These are phyloP conservation scores for Ivindomyrus marchei DNA, from an alignment of 2,113 vertebrate genomes.

Conservation along the genomic window DNA sequence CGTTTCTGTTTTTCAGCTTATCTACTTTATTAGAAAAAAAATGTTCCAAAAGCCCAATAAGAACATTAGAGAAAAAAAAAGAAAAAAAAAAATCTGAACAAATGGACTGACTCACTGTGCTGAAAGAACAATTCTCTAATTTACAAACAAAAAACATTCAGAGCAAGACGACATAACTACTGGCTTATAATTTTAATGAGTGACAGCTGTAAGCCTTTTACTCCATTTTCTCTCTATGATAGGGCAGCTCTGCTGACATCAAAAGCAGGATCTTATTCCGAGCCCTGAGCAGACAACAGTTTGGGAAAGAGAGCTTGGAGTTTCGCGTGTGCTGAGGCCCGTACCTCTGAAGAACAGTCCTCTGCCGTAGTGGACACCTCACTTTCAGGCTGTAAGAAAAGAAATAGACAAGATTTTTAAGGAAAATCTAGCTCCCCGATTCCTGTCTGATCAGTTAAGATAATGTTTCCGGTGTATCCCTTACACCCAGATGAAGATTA, in stretches of 20 bases:
- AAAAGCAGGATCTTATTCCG: background rate
- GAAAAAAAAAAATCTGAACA: background rate
- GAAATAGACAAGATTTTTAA: background rate
- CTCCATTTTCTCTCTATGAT: background rate
- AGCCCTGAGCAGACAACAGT: background rate
- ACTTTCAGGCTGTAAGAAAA: constrained; percentile 76
- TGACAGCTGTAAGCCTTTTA: background rate
- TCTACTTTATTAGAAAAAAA: background rate
- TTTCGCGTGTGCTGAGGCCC: background rate
- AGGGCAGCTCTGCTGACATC: background rate
- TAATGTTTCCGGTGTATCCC: background rate
- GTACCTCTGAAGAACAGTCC: constrained; percentile 91
- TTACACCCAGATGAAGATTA: background rate
- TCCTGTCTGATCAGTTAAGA: background rate
- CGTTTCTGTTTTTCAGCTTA: background rate
- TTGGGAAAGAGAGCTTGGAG: too few species aligned
- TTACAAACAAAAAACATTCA: background rate
- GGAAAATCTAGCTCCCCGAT: background rate
- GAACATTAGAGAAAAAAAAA: background rate
- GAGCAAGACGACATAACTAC: background rate
- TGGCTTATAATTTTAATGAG: background rate
- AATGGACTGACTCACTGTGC: background rate
- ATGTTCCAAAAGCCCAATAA: background rate
- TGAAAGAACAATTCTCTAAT: background rate
- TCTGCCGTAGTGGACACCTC: constrained; percentile 87